Base-by-base conservation (phyloP, 2,113 vertebrate species). In the Acanthisitta chloris region DNA sequence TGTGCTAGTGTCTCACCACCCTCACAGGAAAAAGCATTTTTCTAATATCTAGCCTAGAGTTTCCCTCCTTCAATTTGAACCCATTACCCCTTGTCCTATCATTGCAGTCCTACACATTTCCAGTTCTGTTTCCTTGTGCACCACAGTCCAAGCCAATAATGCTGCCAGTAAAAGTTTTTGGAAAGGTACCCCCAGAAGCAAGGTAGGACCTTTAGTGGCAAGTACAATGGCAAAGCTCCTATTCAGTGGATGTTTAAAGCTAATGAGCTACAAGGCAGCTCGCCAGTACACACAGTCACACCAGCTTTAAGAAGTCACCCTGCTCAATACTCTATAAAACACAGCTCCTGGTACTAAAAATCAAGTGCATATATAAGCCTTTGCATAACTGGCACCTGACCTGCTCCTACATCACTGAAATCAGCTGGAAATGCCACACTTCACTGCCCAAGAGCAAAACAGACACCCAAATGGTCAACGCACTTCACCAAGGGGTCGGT, bases 151-250 rank as follows among this genome's bases (percentile, higher is more conserved):
- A 36, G 11, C 31, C 2, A 1, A 51, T 17, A 86, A 6, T 70
- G 15, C 43, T 14, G 6, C 14, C 42, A 49, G 28, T 25, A 45
- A 40, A 71, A 49, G 19, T 61, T 21, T 52, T 9, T 46, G 34
- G 26, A 42, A 58, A 59, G 10, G 15, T 9, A 33, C 12, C 17
- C 42, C 21, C 42, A 88, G 34, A 64, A 84, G 23, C 8, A 1
- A 16, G 14, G 23, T 17, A 46, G 57, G 34, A 15, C 17, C 34
- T 84, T 62, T 12, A 77, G 54, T 29, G 43, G 70, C 28, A 69
- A 13, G 7, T 46, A 48, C 0, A 0, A 49, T 3, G 5, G 7
- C 43, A 72, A 61, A 76, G 24, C 7, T 43, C 7, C 24, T 38
- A 1, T 31, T 46, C n/a, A 8, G 20, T 29, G 36, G 61, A 42